Evolutionary conservation across 2,113 vertebrate genomes (phyloP), one percentile per base, ranked within the genome.

Genomic region (Rhynchomys soricoides): DNA sequence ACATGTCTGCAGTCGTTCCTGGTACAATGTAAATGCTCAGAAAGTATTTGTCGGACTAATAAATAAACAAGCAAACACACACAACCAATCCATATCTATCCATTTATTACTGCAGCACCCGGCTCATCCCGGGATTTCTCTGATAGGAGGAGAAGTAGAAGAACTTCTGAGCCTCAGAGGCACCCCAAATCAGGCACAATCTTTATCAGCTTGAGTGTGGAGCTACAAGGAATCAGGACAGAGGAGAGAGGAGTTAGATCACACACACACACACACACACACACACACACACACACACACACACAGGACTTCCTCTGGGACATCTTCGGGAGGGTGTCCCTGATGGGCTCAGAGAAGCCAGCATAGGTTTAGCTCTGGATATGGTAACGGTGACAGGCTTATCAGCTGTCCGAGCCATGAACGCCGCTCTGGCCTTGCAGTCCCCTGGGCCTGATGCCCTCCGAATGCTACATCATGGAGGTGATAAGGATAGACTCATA

Each of bases 31-130:
- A 73, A 77, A 48, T 31, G 74, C 31, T 82, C 78, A 73, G 43
- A 50, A 34, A 73, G n/a, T 70, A 11, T 95, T 71, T 71, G 50
- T 40, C 81, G 5, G 34, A 89, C 66, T 94, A 85, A 90, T 90
- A 75, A 95, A 81, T 82, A 57, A 96, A 91, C 48, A 77, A 95
- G 81, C 88, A 91, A 81, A 93, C 75, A 75, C 96, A 92, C 79
- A 92, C 55, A 82, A 26, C 55, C 83, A 29, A 74, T 89, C 37
- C 50, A 89, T 8, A 89, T 73, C 77, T 31, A 75, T 79, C 64
- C 66, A 45, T 98, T 98, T 98, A 97, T 98, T 98, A 68, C 86
- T 78, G n/a, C 92, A 73, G 75, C 88, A 75, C 77, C 78, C 66
- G 19, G 24, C 43, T 29, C 62, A 24, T 34, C 15, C 8, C 5